Conservation (phyloP, 2,797 vertebrate species). For the Cyprinodon diabolis region DNA sequence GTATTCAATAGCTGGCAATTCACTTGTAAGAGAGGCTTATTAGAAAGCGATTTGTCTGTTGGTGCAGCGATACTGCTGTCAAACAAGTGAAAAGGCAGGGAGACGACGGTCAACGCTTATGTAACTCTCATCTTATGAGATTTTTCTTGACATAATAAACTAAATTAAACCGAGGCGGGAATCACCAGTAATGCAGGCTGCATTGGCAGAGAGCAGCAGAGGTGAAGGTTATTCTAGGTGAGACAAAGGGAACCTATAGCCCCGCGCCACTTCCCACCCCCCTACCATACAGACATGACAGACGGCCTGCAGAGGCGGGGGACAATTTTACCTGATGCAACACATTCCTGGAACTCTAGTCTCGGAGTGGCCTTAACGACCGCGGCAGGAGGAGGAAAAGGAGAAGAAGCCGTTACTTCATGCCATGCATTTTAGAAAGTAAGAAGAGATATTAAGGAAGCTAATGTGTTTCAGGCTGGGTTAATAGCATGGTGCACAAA, state of each 20-base stretch:
- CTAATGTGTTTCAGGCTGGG: not conserved
- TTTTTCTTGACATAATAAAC: not conserved
- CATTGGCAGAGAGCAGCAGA: constrained; percentile 57
- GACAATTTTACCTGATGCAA: constrained; percentile 73
- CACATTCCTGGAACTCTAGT: constrained; percentile 65
- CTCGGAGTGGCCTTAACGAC: constrained; percentile 15
- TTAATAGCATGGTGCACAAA: not conserved
- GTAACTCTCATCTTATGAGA: constrained; percentile 23
- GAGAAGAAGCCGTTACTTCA: not conserved
- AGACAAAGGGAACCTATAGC: constrained; percentile 81
- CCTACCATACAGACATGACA: constrained; percentile 77
- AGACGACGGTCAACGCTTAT: constrained; percentile 28
- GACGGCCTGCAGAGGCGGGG: constrained; percentile 69
- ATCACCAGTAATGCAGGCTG: not conserved
- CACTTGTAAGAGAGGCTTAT: constrained; percentile 81
- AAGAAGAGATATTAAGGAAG: constrained; percentile 5
- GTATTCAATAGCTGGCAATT: constrained; percentile 83
- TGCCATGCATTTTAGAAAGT: constrained; percentile 1
- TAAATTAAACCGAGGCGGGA: not conserved
- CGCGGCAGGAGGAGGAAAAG: no score
- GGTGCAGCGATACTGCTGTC: constrained; percentile 75
- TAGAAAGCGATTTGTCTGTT: constrained; percentile 86
- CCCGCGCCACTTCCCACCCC: constrained; percentile 46
- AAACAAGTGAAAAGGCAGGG: not conserved
- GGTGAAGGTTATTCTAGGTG: constrained; percentile 53